These are phyloP conservation scores for Pleuronectes platessa DNA, from an alignment of 2,113 vertebrate species.

Conservation along the genomic window DNA sequence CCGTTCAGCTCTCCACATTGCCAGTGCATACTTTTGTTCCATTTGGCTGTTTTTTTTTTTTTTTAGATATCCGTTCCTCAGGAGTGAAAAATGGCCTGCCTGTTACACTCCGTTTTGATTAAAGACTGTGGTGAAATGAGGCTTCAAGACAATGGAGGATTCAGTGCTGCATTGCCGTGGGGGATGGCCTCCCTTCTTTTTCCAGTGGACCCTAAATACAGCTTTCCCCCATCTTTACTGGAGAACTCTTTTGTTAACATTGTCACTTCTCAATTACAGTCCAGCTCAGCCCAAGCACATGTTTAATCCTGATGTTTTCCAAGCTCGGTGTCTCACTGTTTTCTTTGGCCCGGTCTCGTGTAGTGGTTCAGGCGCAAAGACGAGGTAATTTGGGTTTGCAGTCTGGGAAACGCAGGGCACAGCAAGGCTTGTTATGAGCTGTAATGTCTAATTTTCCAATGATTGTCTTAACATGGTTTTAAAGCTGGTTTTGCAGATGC, in stretches of 20 bases:
- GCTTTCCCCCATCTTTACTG: conserved; percentile 32
- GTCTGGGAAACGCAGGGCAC: conserved; percentile 7
- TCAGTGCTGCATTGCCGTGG: conserved; percentile 17
- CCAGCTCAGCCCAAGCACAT: conserved; percentile 29
- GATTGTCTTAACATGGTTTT: neutral
- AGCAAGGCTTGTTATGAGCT: neutral
- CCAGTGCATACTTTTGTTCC: neutral
- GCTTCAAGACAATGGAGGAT: conserved; percentile 38
- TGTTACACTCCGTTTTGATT: conserved; percentile 53
- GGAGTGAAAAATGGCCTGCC: conserved; percentile 39
- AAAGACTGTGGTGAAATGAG: conserved; percentile 53
- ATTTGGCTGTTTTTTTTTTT: neutral
- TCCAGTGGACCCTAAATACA: conserved; percentile 45
- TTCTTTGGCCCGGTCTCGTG: conserved; percentile 34
- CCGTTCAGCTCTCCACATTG: neutral
- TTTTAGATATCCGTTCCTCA: conserved; percentile 4
- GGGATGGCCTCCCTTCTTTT: conserved; percentile 20
- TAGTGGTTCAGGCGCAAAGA: conserved; percentile 34
- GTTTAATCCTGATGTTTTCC: conserved; percentile 49
- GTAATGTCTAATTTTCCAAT: neutral
- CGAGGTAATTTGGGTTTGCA: conserved; percentile 21
- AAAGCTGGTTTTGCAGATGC: neutral
- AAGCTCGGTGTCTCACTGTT: conserved; percentile 20
- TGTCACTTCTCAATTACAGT: conserved; percentile 48
- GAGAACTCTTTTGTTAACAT: conserved; percentile 47